Evolutionary conservation across 1,140 invertebrate genomes (phyloP).

Genomic region (Conopomorpha cramerella): DNA sequence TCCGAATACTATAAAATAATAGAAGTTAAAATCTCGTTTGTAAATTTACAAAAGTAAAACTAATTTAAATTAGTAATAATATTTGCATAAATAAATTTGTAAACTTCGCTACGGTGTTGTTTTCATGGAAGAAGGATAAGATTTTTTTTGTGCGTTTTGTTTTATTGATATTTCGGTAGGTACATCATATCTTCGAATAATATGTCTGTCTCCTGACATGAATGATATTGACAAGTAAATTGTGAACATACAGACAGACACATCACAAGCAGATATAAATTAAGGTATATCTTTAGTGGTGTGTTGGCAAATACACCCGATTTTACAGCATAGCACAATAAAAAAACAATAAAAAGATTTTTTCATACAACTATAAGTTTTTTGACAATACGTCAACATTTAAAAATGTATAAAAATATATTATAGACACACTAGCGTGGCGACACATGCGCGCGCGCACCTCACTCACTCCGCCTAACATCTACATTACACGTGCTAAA

Average conservation of each 20-base stretch:
- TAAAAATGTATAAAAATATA: constrained; percentile 44
- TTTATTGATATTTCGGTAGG: background rate
- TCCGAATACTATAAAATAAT: background rate
- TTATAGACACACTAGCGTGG: too few relatives aligned
- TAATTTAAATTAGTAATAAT: constrained; percentile 2
- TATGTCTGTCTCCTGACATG: background rate
- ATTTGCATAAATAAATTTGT: background rate
- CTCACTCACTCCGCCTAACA: constrained; percentile 19
- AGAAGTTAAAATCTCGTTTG: constrained; percentile 1
- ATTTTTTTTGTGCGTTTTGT: background rate
- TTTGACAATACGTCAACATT: constrained; percentile 44
- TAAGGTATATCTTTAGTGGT: too few relatives aligned
- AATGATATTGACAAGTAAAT: too few relatives aligned
- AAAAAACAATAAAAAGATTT: background rate
- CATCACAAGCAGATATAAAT: too few relatives aligned
- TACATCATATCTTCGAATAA: background rate
- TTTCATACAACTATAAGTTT: constrained; percentile 26
- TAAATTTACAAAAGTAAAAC: background rate
- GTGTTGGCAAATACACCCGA: too few relatives aligned
- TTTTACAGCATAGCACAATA: too few relatives aligned
- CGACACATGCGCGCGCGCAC: constrained; percentile 15
- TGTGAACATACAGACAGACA: too few relatives aligned
- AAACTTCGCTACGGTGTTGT: too few relatives aligned
- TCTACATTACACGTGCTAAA: constrained; percentile 11
- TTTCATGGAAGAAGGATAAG: too few relatives aligned